Conservation (phyloP, 2,113 vertebrate genomes). For the Lota lota region DNA sequence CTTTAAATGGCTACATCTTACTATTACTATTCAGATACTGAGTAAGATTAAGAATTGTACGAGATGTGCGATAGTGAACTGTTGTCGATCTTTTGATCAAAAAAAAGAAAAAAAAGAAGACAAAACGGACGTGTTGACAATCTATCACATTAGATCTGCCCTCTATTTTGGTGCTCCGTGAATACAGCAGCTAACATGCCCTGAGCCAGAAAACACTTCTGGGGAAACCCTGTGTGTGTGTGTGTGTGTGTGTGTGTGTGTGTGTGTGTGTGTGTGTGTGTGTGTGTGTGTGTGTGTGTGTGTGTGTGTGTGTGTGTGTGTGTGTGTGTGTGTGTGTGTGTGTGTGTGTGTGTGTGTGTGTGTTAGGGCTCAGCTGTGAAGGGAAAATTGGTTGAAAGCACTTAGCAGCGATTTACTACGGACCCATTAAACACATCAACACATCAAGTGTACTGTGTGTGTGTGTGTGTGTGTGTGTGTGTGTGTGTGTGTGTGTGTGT, state of each 20-base stretch:
- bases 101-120: too few species aligned
- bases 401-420: conserved; percentile 61
- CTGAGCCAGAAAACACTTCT: too few species aligned
- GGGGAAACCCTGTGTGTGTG: too few species aligned
- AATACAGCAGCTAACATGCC: too few species aligned
- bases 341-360: conserved; percentile 15
- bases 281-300: conserved; percentile 1
- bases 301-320: conserved; percentile 10
- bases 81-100: too few species aligned
- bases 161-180: too few species aligned
- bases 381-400: conserved; percentile 62
- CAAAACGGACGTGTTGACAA: too few species aligned
- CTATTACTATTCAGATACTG: too few species aligned
- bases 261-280: conserved; percentile 12
- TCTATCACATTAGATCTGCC: too few species aligned
- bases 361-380: conserved; percentile 54
- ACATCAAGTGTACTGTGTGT: conserved; percentile 31
- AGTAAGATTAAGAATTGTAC: too few species aligned
- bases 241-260: not conserved
- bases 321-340: conserved; percentile 23
- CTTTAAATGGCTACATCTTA: too few species aligned
- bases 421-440: conserved; percentile 67
- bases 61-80: too few species aligned
- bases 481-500: conserved; percentile 7
- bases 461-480: conserved; percentile 2